Evolutionary conservation across 2,113 vertebrate genomes (phyloP), one percentile per base, ranked within the genome.

Genomic region (Atractosteus spatula): DNA sequence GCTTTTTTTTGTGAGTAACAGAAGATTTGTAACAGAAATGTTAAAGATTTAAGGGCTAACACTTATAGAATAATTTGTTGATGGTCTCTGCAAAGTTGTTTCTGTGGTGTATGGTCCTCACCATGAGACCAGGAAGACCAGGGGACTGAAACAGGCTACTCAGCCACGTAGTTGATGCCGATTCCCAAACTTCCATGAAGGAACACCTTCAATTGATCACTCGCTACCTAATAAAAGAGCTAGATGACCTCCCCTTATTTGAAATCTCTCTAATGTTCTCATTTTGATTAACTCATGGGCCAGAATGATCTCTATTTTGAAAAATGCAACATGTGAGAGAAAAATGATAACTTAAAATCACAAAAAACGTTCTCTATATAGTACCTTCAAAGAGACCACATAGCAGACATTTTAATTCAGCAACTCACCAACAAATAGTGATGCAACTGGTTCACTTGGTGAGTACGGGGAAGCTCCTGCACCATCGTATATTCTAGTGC

Each of bases 401-500:
- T 6, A 55, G 16, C 1, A 11, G 3, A 11, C 12, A 29, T 54
- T 45, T 63, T 14, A 54, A 10, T 42, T 10, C 47, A 51, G 47
- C 8, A 29, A 43, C 66, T 68, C 44, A 73, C 72, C 72, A 16
- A 73, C 8, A 41, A 51, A 68, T 13, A 73, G 66, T 51, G 72
- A 73, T 8, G 72, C 65, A 8, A 66, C 72, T 41, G 16, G 43
- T 17, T 73, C 72, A 14, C 62, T 41, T 45, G 68, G 17, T 7
- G 55, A 68, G 57, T 62, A 41, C 11, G 72, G 66, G 43, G 44
- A 43, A 43, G 62, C 47, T 42, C 44, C 57, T 55, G 3, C 45
- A 42, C 7, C 56, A n/a, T 12, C 8, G 29, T 7, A 3, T n/a
- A 41, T 11, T 29, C 17, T 29, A 29, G 17, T 29, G 16, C 41